These are phyloP conservation scores for Pterostichus niger DNA, from an alignment of 2,888 invertebrate genomes.

Conservation along the genomic window DNA sequence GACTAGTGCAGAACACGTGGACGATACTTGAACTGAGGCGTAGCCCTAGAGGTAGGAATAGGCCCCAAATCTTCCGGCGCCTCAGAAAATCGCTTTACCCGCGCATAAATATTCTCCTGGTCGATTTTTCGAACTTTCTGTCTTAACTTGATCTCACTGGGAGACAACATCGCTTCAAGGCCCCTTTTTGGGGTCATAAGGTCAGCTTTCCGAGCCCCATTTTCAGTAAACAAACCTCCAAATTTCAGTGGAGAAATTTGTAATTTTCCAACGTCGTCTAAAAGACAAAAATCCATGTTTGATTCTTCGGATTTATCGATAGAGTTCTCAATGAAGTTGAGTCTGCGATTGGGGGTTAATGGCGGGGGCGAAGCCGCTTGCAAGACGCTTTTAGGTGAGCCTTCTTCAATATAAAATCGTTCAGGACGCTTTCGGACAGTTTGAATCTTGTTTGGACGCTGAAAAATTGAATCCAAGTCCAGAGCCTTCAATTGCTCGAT, in stretches of 20 bases:
- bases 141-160: neutral
- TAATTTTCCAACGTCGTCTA: neutral
- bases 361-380: neutral
- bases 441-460: slow-evolving; percentile 4
- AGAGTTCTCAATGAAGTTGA: neutral
- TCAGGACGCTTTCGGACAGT: neutral
- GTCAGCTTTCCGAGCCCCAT: too few species aligned
- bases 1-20: neutral
- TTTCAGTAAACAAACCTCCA: too few species aligned
- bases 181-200: neutral
- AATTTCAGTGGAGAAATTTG: too few species aligned
- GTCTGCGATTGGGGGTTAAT: neutral
- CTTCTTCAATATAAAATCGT: neutral
- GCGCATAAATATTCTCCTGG: too few species aligned
- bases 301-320: neutral
- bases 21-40: neutral
- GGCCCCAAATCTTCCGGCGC: neutral
- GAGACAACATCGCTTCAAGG: neutral
- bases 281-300: neutral
- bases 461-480: neutral
- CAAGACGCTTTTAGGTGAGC: neutral
- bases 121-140: neutral
- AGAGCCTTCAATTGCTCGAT: neutral
- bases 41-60: neutral
- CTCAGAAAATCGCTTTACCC: neutral